A percentile compares a stretch with the other conserved stretches of the same genome.
phyloP scores from a whole-genome alignment of 1,140 invertebrate genomes.

The Stenopsyche tienmushanensis region DNA sequence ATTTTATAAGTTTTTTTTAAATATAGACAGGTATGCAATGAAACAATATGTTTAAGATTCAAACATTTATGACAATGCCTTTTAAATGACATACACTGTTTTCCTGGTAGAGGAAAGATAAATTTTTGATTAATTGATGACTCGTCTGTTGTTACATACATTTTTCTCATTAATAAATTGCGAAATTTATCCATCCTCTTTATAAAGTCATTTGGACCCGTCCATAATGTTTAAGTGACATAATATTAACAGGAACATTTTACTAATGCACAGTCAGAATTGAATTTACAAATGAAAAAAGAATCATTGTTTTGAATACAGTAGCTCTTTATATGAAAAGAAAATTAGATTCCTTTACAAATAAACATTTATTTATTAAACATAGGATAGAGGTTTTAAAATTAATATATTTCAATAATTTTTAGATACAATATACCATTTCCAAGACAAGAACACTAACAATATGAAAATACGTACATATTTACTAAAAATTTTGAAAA shows the following conservation, averaged over 20 bases:
- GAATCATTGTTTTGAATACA: slow-evolving; percentile 4
- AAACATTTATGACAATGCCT: slow-evolving; percentile 24
- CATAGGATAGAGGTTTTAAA: too few relatives aligned
- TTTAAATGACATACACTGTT: slow-evolving; percentile 35
- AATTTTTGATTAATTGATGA: too few relatives aligned
- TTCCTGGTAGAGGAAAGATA: slow-evolving; percentile 22
- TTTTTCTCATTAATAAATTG: too few relatives aligned
- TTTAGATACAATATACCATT: not conserved
- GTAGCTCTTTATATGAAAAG: slow-evolving; percentile 3
- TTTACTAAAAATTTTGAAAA: not conserved
- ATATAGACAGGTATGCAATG: slow-evolving; percentile 33
- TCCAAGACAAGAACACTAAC: not conserved
- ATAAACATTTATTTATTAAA: not conserved
- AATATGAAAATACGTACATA: not conserved
- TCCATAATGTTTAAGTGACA: slow-evolving; percentile 30
- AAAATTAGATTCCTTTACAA: too few relatives aligned
- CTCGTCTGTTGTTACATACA: too few relatives aligned
- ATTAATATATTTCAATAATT: not conserved
- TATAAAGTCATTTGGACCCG: slow-evolving; percentile 36
- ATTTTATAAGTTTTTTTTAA: slow-evolving; percentile 28
- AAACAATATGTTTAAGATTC: slow-evolving; percentile 30
- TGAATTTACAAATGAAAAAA: slow-evolving; percentile 11
- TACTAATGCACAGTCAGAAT: slow-evolving; percentile 34
- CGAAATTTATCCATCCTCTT: not conserved
- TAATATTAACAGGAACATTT: slow-evolving; percentile 39